These are phyloP conservation scores for Callyntrura guangdongensis DNA, from an alignment of 2,888 invertebrate genomes.

Conservation along the genomic window DNA sequence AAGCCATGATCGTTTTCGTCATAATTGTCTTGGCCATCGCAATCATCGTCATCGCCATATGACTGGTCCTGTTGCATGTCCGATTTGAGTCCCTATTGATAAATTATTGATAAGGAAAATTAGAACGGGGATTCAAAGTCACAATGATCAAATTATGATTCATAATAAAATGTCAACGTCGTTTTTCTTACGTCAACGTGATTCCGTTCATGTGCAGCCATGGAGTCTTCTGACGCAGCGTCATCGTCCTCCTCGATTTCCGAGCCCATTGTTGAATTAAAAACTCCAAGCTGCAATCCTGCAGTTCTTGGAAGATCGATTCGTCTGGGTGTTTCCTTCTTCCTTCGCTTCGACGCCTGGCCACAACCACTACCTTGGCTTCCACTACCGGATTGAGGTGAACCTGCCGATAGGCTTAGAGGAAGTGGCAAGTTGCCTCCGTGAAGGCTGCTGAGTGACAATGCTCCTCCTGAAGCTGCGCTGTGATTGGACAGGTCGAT, in stretches of 20 bases:
- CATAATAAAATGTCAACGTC: not conserved
- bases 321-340: slow-evolving; percentile 85
- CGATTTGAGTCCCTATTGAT: slow-evolving; percentile 70
- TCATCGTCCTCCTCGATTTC: slow-evolving; percentile 82
- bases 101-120: not conserved
- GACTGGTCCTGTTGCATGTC: slow-evolving; percentile 77
- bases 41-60: slow-evolving; percentile 83
- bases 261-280: slow-evolving; percentile 80
- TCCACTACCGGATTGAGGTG: slow-evolving; percentile 75
- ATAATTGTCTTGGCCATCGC: slow-evolving; percentile 83
- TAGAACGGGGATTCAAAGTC: not conserved
- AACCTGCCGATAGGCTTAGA: slow-evolving; percentile 76
- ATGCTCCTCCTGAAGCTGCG: slow-evolving; percentile 62
- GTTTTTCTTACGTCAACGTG: slow-evolving; percentile 81
- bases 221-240: slow-evolving; percentile 82
- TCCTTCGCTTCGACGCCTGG: slow-evolving; percentile 83
- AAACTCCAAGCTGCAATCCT: slow-evolving; percentile 78
- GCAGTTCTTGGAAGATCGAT: slow-evolving; percentile 82
- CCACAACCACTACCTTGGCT: slow-evolving; percentile 74
- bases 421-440: slow-evolving; percentile 71
- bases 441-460: slow-evolving; percentile 70
- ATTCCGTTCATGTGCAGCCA: slow-evolving; percentile 84
- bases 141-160: not conserved
- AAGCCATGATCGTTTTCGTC: slow-evolving; percentile 81
- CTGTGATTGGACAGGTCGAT: slow-evolving; percentile 84